Evolutionary conservation across 2,888 invertebrate species (phyloP), one percentile per base, ranked within the genome.

Genomic region (Eupeodes latifasciatus): DNA sequence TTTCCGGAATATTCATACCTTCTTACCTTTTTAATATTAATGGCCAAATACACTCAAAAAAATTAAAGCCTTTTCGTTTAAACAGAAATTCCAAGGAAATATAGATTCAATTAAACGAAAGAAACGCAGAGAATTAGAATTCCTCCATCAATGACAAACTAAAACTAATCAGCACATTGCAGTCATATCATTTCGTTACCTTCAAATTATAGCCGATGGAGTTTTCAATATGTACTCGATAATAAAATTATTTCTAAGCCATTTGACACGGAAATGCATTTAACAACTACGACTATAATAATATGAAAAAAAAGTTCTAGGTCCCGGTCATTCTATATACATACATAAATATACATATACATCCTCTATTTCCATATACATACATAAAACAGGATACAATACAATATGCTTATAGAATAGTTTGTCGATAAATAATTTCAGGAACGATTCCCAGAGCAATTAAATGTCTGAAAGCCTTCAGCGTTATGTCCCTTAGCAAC

Each of bases 401-500:
- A 66, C 66, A 66, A 14, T 66, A 66, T 66, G 27, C 49, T 14
- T 36, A 55, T 11, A 16, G 27, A 16, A 51, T 12, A 19, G 57
- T 19, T 59, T 72, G 59, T 47, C 57, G 57, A 59, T 59, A 59
- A 59, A 72, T 72, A 59, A 59, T 72, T 59, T 59, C 34, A 7
- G 44, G 11, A 59, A n/a, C 79, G 36, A 53, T 81, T 77, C 81
- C 81, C 72, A 59, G 27, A 66, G 76, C 81, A 81, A 76, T 72
- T 72, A 72, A 76, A 66, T n/a, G 72, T 72, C 59, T 72, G 76
- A 72, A 76, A 74, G 66, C 81, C 71, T 85, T 76, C 55, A 27
- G 40, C 64, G 59, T 66, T 72, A 71, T 72, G 71, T 72, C 81
- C 81, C 85, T 64, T 14, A 76, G 85, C 85, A 81, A 85, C 72